Evolutionary conservation across 1,140 invertebrate species (phyloP).

Genomic region (Pseudomyrmex dendroicus): DNA sequence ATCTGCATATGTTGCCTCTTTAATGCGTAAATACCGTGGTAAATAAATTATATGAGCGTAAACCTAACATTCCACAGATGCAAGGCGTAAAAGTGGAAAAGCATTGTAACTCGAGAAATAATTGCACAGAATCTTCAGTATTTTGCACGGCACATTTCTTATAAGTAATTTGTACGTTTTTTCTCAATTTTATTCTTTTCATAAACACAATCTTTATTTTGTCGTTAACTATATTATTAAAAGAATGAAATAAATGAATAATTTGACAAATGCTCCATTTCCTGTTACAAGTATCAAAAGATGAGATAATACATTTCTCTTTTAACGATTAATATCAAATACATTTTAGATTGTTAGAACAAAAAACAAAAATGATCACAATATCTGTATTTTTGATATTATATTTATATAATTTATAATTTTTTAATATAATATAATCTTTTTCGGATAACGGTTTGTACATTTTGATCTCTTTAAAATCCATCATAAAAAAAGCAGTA

Average conservation of each 20-base stretch:
- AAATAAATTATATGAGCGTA: neutral
- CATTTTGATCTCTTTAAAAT: slow-evolving; percentile 16
- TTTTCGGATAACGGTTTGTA: neutral
- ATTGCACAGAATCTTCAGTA: neutral
- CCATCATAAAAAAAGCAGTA: too few relatives aligned
- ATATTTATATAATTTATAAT: neutral
- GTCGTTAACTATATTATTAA: neutral
- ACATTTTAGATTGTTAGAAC: neutral
- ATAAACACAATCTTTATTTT: neutral
- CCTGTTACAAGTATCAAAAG: neutral
- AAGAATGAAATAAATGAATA: neutral
- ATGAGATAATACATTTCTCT: neutral
- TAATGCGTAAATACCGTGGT: neutral
- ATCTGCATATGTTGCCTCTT: neutral
- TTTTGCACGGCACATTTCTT: slow-evolving; percentile 45
- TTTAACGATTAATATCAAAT: neutral
- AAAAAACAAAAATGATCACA: neutral
- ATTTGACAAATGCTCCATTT: neutral
- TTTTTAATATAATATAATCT: neutral
- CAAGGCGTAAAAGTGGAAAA: slow-evolving; percentile 42
- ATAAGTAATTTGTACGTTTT: neutral
- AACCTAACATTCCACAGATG: neutral
- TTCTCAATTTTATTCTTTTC: slow-evolving; percentile 4
- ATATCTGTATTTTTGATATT: neutral
- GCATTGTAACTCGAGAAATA: slow-evolving; percentile 22